These are phyloP conservation scores for Ciconia nigra DNA, from an alignment of 2,797 vertebrate genomes.

Conservation along the genomic window DNA sequence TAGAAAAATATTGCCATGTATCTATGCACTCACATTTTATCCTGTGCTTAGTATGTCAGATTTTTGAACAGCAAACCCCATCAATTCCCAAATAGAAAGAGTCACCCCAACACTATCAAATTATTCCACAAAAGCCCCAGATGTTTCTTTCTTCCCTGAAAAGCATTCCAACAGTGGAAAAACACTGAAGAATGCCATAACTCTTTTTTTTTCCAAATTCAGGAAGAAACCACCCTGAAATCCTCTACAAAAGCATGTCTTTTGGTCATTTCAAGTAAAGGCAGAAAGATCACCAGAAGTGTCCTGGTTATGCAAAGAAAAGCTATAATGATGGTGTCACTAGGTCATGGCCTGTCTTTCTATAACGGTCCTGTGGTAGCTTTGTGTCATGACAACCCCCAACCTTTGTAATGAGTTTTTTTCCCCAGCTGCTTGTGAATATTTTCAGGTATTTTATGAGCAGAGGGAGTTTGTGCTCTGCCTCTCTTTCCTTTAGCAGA, in stretches of 20 bases:
- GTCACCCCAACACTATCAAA: background rate
- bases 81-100: background rate
- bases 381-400: background rate
- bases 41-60: background rate
- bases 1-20: background rate
- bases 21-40: background rate
- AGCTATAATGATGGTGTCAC: background rate
- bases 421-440: background rate
- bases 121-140: background rate
- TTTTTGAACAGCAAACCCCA: background rate
- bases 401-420: background rate
- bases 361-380: accelerated
- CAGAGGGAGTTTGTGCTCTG: background rate
- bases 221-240: background rate
- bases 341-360: background rate
- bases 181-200: background rate
- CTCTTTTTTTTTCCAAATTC: background rate
- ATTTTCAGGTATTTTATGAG: background rate
- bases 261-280: background rate
- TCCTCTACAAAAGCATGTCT: background rate
- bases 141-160: background rate
- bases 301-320: background rate
- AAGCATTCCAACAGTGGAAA: background rate
- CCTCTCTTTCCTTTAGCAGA: background rate
- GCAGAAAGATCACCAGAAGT: background rate